Base-by-base conservation (phyloP, 2,888 invertebrate genomes). In the Athalia cordata region DNA sequence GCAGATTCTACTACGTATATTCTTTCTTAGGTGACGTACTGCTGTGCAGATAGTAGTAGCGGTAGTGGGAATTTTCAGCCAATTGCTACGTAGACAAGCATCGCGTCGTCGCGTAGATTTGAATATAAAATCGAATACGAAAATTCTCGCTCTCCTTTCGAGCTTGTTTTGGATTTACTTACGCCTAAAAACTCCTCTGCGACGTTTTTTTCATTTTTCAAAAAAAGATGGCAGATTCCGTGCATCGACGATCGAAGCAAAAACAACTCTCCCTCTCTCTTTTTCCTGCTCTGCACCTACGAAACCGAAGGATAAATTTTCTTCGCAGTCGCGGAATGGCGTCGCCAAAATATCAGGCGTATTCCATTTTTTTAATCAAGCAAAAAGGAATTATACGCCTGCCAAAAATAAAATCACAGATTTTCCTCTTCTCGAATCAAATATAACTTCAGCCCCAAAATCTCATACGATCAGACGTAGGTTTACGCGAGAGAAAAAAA, bases 1-100 rank as follows among this genome's bases (percentile, higher is more conserved):
- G 75, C 4, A n/a, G 13, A n/a, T 50, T 50, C 50, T 75, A 75
- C 75, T 75, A 75, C 75, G 75, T 64, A 75, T 75, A 62, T 75
- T 75, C 43, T 75, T 52, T 50, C 29, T 29, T 29, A 29, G 29
- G 29, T 29, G 29, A 29, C 29, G 29, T 29, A 2, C 29, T 29
- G 29, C 29, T 29, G 29, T 29, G 29, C 29, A 29, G 29, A 29
- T 29, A 29, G 29, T 29, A 29, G 29, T 61, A 61, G 49, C 75
- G 75, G 13, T 62, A 52, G 50, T 50, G 75, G 57, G 75, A n/a
- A 49, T n/a, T 43, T 57, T 47, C 29, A 29, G 59, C 47, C 13
- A 45, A 59, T n/a, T 45, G 57, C 57, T 72, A 59, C 59, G 15
- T 11, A n/a, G 62, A 62, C 4, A 29, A 75, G 62, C 45, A 62